phyloP scores from a whole-genome alignment of 2,888 invertebrate genomes.

The Galeruca laticollis region DNA sequence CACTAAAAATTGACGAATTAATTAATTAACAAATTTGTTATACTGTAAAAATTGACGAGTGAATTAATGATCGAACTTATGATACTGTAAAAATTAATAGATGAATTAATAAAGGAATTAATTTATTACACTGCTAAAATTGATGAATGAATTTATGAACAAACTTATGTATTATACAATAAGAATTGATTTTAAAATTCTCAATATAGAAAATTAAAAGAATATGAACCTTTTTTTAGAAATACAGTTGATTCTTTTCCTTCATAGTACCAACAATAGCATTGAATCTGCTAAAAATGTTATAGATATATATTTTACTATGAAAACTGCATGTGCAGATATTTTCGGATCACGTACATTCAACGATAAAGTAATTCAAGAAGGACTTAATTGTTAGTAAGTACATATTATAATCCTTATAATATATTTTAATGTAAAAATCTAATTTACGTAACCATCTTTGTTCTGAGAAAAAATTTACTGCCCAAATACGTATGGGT shows the following conservation, averaged over 20 bases:
- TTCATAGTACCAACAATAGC: slow-evolving; percentile 77
- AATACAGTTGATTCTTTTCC: slow-evolving; percentile 71
- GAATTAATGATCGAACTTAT: background rate
- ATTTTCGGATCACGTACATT: slow-evolving; percentile 73
- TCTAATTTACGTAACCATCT: too few species aligned
- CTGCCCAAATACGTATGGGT: too few species aligned
- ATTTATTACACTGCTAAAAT: too few species aligned
- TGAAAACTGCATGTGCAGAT: slow-evolving; percentile 75
- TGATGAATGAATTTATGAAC: too few species aligned
- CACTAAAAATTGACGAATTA: too few species aligned
- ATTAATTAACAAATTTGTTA: too few species aligned
- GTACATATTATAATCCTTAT: slow-evolving; percentile 48
- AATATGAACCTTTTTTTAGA: slow-evolving; percentile 56
- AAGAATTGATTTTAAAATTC: too few species aligned
- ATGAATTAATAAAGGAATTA: background rate
- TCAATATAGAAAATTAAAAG: too few species aligned
- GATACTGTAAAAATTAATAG: background rate
- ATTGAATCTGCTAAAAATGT: slow-evolving; percentile 78
- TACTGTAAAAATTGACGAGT: background rate
- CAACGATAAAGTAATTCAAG: slow-evolving; percentile 66
- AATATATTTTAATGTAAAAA: too few species aligned
- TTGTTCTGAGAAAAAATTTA: too few species aligned
- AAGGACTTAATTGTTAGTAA: slow-evolving; percentile 70
- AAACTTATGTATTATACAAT: too few species aligned
- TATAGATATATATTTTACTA: slow-evolving; percentile 77